Evolutionary conservation across 2,888 invertebrate genomes (phyloP).

Genomic region (Pyrgus malvae): DNA sequence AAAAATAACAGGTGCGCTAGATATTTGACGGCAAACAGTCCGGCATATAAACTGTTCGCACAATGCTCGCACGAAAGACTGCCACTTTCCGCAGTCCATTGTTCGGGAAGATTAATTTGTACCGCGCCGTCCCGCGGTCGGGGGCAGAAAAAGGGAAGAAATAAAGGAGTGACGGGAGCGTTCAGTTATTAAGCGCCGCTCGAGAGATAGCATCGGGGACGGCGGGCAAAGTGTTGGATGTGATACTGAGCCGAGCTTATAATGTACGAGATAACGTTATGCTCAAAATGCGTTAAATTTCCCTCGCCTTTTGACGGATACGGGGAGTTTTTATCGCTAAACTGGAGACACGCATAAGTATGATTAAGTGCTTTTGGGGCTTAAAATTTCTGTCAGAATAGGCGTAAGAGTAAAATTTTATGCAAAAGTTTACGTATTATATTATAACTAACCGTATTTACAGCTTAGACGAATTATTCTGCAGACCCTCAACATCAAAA

Average conservation of each 20-base stretch:
- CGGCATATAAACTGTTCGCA: constrained; percentile 23
- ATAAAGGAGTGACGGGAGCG: constrained; percentile 33
- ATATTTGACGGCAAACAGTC: constrained; percentile 25
- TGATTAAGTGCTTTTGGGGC: too few species aligned
- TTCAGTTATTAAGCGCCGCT: constrained; percentile 43
- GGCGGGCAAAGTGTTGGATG: constrained; percentile 32
- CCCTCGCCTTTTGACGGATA: neutral
- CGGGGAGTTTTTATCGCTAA: too few species aligned
- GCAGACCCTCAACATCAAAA: too few species aligned
- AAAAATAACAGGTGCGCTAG: constrained; percentile 15
- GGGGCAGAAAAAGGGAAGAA: constrained; percentile 47
- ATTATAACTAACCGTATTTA: too few species aligned
- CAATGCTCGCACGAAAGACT: constrained; percentile 40
- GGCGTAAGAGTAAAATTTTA: too few species aligned
- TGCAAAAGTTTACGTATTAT: too few species aligned
- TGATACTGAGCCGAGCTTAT: neutral
- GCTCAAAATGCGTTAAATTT: neutral
- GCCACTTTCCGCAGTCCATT: constrained; percentile 54
- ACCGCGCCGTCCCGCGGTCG: constrained; percentile 40
- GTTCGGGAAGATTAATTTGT: constrained; percentile 67
- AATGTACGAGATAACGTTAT: neutral
- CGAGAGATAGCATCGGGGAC: constrained; percentile 6
- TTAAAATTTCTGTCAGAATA: too few species aligned
- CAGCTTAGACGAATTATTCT: too few species aligned
- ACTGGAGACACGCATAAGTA: too few species aligned